Base-by-base conservation (phyloP, 2,888 invertebrate genomes). In the Xylocampa areola region DNA sequence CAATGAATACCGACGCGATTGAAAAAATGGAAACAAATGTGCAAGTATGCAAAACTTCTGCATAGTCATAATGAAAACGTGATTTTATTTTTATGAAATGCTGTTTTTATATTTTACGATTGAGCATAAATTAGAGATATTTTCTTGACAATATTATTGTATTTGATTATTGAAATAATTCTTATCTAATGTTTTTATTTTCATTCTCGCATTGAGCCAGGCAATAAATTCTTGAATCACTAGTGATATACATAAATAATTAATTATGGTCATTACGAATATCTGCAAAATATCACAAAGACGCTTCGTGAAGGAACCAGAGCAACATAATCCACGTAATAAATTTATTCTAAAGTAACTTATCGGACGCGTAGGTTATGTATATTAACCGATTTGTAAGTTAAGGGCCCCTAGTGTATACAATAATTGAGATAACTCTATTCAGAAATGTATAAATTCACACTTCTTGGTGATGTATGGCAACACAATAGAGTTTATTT, bases 281-380 rank as follows among this genome's bases (percentile, higher is more conserved):
- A 29, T 17, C 32, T 37, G 74, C 60, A 60, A 68, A 55, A 57
- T 73, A 74, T 68, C 72, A 71, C 72, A 66, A 71, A 74, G 75
- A 68, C 58, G 65, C 64, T 45, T 36, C 44, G 37, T 36, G 16
- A 57, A 45, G 25, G 45, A 37, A 48, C 43, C 55, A 54, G 62
- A 52, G 50, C 58, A 48, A 74, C 72, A 64, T 44, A 54, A 67
- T 59, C 64, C 60, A 69, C 44, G 48, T 49, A 49, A 63, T 51
- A 60, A 39, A 60, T 44, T 19, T 41, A 52, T 75, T 72, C 47
- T 71, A 58, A 74, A 66, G 40, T 73, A 57, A 60, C 29, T 30
- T 61, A 54, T 41, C 41, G 32, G 52, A 37, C 45, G 17, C 37
- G 35, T 71, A 54, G 48, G 30, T 53, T 51, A 53, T 55, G 39